phyloP scores from a whole-genome alignment of 2,888 invertebrate species.

The Xestia rhomboidea region DNA sequence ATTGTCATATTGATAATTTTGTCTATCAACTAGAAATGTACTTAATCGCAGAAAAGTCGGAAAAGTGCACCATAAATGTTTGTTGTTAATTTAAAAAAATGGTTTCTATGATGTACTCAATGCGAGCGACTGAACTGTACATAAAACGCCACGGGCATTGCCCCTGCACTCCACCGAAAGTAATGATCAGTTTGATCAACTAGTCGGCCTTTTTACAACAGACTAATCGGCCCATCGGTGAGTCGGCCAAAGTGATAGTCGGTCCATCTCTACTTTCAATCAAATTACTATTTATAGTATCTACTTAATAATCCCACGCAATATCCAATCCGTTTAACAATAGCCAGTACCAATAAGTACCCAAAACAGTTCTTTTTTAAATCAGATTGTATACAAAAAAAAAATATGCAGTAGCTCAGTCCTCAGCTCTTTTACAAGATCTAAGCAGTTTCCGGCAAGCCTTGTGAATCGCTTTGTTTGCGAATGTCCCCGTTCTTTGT shows the following conservation, averaged over 20 bases:
- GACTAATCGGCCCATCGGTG: not conserved
- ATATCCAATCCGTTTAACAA: not conserved
- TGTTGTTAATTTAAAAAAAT: no score
- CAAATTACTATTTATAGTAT: not conserved
- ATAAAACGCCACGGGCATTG: not conserved
- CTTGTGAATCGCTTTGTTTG: conserved; percentile 52
- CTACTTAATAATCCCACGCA: not conserved
- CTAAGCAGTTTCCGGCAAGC: conserved; percentile 50
- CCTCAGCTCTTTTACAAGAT: conserved; percentile 44
- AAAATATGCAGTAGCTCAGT: not conserved
- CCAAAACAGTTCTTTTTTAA: not conserved
- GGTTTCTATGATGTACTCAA: no score
- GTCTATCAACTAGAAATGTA: not conserved
- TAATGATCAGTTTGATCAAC: not conserved
- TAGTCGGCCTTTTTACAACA: not conserved
- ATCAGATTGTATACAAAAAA: not conserved
- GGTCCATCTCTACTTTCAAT: not conserved
- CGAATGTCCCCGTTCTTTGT: conserved; percentile 58
- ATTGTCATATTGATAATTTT: not conserved
- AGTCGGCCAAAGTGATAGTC: not conserved
- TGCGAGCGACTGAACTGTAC: not conserved
- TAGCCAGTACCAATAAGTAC: not conserved
- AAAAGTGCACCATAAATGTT: no score
- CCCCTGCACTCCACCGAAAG: not conserved
- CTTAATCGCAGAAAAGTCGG: not conserved